Base-by-base conservation (phyloP, 2,888 invertebrate species). In the Leucophenga maculata region DNA sequence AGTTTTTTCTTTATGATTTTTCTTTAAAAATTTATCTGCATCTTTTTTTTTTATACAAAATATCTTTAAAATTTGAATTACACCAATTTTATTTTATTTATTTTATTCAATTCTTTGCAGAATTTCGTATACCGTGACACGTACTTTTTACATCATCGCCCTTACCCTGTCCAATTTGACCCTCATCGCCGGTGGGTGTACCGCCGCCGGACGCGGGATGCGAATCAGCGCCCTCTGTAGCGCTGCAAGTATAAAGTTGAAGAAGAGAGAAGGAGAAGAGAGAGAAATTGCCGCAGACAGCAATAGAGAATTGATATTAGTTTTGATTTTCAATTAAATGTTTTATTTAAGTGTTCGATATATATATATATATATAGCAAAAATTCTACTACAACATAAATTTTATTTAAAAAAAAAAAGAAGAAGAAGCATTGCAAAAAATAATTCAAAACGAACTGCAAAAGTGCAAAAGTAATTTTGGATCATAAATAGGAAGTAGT, bases 181-280 rank as follows among this genome's bases (percentile, higher is more conserved):
- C 94, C 66, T 94, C 94, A 85, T 94, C 94, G 67, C 86, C 87
- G 71, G 94, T 94, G 77, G 94, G 95, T 57, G 94, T 93, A 74
- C 93, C 93, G 59, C 92, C 93, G 66, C 93, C 92, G 70, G 94
- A 94, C 62, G 91, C 94, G 72, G 95, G 94, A 80, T 95, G 93
- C 88, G 95, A 96, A 89, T 96, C 96, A 18, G 96, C 96, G 72
- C 96, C 95, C 76, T 96, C 96, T 77, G 96, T 96, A 78, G 95
- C 96, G 90, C 96, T 96, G 90, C 82, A 77, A 75, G 67, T 69
- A 68, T 65, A 68, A 48, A 65, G 13, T 39, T 8, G 39, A 39
- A 39, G 8, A 39, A 39, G 69, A 9, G 8, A 39, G 8, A 39
- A 39, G 69, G 64, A 52, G 50, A 16, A 52, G 26, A 67, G 16